phyloP scores from a whole-genome alignment of 2,113 vertebrate species.

The Pteruthius melanotis region DNA sequence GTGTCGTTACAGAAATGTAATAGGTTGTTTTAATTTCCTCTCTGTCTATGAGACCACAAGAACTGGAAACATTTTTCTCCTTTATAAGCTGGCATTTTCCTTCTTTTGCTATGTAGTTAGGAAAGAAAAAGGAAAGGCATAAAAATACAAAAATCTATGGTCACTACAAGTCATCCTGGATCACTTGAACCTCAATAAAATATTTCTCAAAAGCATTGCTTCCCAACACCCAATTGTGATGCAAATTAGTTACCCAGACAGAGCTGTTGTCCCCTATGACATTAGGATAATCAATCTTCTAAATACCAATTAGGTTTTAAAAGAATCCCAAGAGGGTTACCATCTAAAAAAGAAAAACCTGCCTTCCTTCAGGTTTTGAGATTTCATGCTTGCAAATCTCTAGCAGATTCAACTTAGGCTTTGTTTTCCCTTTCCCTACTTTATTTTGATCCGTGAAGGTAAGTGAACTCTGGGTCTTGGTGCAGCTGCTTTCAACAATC shows the following conservation, averaged over 20 bases:
- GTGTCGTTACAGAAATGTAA: not conserved
- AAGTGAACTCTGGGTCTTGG: not conserved
- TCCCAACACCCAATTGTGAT: not conserved
- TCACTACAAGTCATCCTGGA: not conserved
- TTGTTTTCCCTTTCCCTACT: not conserved
- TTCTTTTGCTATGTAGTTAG: not conserved
- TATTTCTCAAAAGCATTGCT: not conserved
- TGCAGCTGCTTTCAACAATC: not conserved
- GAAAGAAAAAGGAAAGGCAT: not conserved
- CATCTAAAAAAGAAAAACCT: not conserved
- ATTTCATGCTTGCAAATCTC: not conserved
- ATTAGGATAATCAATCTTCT: slow-evolving; percentile 26
- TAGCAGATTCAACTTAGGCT: not conserved
- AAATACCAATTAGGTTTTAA: slow-evolving; percentile 8
- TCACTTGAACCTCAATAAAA: not conserved
- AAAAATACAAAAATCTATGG: not conserved
- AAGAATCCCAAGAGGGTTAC: not conserved
- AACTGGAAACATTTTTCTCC: not conserved
- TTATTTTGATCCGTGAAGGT: not conserved
- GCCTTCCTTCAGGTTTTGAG: not conserved
- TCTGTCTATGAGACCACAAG: not conserved
- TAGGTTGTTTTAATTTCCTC: not conserved
- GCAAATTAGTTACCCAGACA: slow-evolving; percentile 23
- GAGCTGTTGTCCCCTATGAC: not conserved
- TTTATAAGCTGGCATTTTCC: not conserved